phyloP scores from a whole-genome alignment of 1,140 invertebrate species.

The Druon quercuslanigerum region DNA sequence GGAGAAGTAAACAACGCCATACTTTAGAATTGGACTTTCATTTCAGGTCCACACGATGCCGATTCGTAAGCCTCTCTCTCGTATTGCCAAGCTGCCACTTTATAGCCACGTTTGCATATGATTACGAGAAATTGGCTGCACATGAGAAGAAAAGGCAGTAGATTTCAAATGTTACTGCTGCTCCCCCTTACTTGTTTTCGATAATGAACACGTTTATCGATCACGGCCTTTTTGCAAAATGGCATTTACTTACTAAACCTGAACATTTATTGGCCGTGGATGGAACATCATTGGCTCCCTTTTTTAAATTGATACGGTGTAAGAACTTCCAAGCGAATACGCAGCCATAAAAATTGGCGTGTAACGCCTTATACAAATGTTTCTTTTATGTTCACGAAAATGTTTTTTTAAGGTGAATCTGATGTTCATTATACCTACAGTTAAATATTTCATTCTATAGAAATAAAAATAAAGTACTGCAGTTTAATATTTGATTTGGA shows the following conservation, averaged over 20 bases:
- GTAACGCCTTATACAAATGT: slow-evolving; percentile 12
- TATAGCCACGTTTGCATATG: slow-evolving; percentile 39
- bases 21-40: slow-evolving; percentile 36
- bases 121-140: slow-evolving; percentile 37
- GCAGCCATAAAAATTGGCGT: neutral
- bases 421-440: slow-evolving; percentile 20
- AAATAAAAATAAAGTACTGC: neutral
- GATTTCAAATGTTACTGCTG: slow-evolving; percentile 31
- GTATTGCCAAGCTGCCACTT: slow-evolving; percentile 33
- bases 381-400: slow-evolving; percentile 25
- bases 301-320: neutral
- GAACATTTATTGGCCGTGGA: slow-evolving; percentile 13
- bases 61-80: slow-evolving; percentile 33
- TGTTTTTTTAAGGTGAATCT: slow-evolving; percentile 16
- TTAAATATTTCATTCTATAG: slow-evolving; percentile 7
- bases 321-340: neutral
- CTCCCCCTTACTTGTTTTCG: neutral
- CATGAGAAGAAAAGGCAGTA: slow-evolving; percentile 22
- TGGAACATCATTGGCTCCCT: neutral
- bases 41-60: slow-evolving; percentile 35
- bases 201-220: slow-evolving; percentile 40
- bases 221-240: slow-evolving; percentile 32
- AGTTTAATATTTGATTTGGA: no score
- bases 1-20: slow-evolving; percentile 32
- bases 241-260: slow-evolving; percentile 20